A percentile compares a stretch with the other conserved stretches of the same genome.
phyloP scores from a whole-genome alignment of 2,888 invertebrate genomes.

The Galeopsomyia nigrocyanea region DNA sequence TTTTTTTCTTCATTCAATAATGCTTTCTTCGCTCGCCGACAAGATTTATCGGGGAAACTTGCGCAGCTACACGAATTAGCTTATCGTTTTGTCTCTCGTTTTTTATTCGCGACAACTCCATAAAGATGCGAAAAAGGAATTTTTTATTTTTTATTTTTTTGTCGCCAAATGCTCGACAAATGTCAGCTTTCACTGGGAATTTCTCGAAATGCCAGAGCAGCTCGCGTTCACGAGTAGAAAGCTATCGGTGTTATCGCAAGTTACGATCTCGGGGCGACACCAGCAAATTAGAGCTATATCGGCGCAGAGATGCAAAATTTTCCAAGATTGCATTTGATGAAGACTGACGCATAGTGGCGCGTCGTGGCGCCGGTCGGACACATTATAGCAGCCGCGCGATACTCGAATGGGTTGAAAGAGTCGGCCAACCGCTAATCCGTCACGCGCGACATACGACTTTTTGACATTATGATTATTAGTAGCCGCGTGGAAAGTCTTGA shows the following conservation, averaged over 20 bases:
- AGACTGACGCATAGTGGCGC: no score
- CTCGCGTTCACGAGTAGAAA: constrained; percentile 9
- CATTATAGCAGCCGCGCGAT: not conserved
- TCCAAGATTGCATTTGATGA: no score
- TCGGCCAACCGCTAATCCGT: not conserved
- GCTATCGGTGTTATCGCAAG: constrained; percentile 15
- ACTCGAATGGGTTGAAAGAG: not conserved
- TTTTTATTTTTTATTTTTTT: constrained; percentile 1
- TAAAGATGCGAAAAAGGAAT: constrained; percentile 10
- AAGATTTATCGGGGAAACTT: no score
- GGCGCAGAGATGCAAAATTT: no score
- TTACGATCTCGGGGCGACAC: constrained; percentile 1
- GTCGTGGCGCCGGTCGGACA: no score
- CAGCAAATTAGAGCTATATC: no score
- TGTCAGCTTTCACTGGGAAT: constrained; percentile 42
- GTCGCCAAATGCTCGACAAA: not conserved
- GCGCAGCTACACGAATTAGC: no score
- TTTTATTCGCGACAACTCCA: constrained; percentile 16
- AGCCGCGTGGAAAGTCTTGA: no score
- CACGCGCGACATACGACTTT: not conserved
- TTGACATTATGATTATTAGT: no score
- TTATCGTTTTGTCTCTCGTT: not conserved
- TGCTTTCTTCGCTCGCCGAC: not conserved
- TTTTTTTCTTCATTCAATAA: constrained; percentile 29
- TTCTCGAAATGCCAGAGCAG: constrained; percentile 29